phyloP scores from a whole-genome alignment of 2,888 invertebrate genomes.

The Dasysyrphus tricinctus region DNA sequence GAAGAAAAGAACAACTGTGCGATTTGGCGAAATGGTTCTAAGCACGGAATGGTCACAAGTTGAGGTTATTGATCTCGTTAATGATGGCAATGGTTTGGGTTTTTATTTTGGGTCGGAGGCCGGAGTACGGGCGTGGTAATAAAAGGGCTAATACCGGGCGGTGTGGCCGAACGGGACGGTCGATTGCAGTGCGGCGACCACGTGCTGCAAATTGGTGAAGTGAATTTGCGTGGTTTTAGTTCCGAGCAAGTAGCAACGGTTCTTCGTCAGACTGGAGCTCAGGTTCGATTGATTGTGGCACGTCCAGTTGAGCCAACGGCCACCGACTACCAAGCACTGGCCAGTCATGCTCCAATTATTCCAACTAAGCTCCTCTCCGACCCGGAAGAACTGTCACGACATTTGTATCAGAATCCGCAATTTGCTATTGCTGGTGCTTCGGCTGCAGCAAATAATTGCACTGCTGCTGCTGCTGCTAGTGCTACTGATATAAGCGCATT shows the following conservation, averaged over 20 bases:
- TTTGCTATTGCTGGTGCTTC: conserved; percentile 84
- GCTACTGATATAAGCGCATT: conserved; percentile 41
- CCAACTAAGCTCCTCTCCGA: conserved; percentile 96
- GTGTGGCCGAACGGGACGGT: conserved; percentile 97
- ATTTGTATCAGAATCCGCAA: conserved; percentile 88
- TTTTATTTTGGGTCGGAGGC: conserved; percentile 98
- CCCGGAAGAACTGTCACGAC: conserved; percentile 94
- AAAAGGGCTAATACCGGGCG: conserved; percentile 98
- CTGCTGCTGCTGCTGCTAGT: conserved; percentile 55
- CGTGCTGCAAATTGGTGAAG: conserved; percentile 97
- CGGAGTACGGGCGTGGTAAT: conserved; percentile 99
- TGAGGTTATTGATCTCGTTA: conserved; percentile 98
- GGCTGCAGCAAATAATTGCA: conserved; percentile 80
- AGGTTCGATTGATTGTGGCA: conserved; percentile 95
- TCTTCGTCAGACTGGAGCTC: conserved; percentile 87
- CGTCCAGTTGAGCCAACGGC: conserved; percentile 95
- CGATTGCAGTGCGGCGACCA: conserved; percentile 98
- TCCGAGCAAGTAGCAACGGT: conserved; percentile 97
- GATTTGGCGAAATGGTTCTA: conserved; percentile 87
- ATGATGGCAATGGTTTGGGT: conserved; percentile 98
- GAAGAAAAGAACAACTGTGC: conserved; percentile 43
- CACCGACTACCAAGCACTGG: conserved; percentile 89
- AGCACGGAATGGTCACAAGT: conserved; percentile 99
- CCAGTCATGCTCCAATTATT: conserved; percentile 93
- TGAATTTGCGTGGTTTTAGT: conserved; percentile 97